Evolutionary conservation across 1,140 invertebrate species (phyloP), one percentile per base, ranked within the genome.

Genomic region (Aphis craccivora): DNA sequence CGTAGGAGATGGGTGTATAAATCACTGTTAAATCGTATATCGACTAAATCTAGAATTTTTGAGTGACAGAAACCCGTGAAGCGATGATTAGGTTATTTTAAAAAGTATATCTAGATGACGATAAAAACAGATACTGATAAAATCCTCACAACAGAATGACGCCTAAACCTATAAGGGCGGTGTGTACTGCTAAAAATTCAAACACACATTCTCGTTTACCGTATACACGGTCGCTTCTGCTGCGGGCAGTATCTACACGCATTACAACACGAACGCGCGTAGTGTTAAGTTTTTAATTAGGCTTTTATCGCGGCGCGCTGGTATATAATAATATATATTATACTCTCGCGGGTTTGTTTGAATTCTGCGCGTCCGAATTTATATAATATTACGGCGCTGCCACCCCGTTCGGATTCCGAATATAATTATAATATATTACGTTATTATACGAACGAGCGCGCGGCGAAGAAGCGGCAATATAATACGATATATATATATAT

Each of bases 381-480:
- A 84, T 84, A 84, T 43, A 84, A 45, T 30, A n/a, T 87, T 88
- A 87, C 30, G 40, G 37, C 83, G 9, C 30, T 35, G 88, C 48
- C 18, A 43, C n/a, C 87, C 81, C 20, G 40, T 45, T 23, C 37
- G 83, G 22, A 84, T 84, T 84, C 22, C 83, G 83, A 84, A 84
- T 43, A 43, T 76, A 76, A 76, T 76, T 76, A 76, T 76, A 76
- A 76, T 76, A 76, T 76, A 76, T 76, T 76, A 14, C n/a, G 60
- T 76, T 76, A 84, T 87, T 87, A 43, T 86, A 30, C 84, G 14
- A 43, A 88, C 48, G n/a, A 45, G 45, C 87, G 22, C 20, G 87
- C 37, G 11, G 6, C 35, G 18, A 53, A 37, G n/a, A 35, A 37
- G 51, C 23, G 37, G 30, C 37, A 40, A 76, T 76, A 20, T 76